Conservation (phyloP, 2,888 invertebrate genomes). For the Microplitis manilae region DNA sequence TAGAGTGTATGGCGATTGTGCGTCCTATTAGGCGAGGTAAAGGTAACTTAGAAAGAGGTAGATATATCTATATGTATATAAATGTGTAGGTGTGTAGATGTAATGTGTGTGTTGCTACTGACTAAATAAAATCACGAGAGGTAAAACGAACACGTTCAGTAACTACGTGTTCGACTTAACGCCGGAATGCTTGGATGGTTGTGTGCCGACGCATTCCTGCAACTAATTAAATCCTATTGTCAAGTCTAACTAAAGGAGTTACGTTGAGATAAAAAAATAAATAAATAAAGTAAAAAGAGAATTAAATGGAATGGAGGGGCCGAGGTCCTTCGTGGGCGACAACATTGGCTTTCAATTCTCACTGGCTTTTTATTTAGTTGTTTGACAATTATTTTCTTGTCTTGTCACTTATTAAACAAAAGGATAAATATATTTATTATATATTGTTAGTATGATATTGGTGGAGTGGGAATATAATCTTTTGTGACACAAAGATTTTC, state of each 20-base stretch:
- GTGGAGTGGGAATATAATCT: not conserved
- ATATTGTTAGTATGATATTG: conserved; percentile 16
- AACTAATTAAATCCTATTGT: conserved; percentile 62
- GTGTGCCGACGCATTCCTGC: conserved; percentile 58
- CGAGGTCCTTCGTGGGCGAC: conserved; percentile 40
- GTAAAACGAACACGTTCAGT: conserved; percentile 40
- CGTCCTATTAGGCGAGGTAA: conserved; percentile 52
- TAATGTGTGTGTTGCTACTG: conserved; percentile 1
- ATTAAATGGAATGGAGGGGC: conserved; percentile 18
- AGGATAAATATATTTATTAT: conserved; percentile 7
- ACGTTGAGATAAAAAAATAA: not conserved
- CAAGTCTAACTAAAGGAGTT: conserved; percentile 28
- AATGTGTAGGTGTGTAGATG: not conserved
- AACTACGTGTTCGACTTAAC: conserved; percentile 56
- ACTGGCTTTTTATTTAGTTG: conserved; percentile 24
- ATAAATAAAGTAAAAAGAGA: conserved; percentile 3
- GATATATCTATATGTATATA: not conserved
- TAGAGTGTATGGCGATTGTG: conserved; percentile 46
- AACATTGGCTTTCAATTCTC: conserved; percentile 28
- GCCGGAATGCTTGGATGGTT: conserved; percentile 55
- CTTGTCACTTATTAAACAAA: conserved; percentile 12
- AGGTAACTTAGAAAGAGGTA: conserved; percentile 6
- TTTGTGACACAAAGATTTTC: conserved; percentile 15
- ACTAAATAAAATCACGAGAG: conserved; percentile 11
- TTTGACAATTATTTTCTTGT: conserved; percentile 16